A percentile compares a stretch with the other conserved stretches of the same genome.
Evolutionary conservation across 2,113 vertebrate species (phyloP).

Genomic region (Cryptotis parvus): DNA sequence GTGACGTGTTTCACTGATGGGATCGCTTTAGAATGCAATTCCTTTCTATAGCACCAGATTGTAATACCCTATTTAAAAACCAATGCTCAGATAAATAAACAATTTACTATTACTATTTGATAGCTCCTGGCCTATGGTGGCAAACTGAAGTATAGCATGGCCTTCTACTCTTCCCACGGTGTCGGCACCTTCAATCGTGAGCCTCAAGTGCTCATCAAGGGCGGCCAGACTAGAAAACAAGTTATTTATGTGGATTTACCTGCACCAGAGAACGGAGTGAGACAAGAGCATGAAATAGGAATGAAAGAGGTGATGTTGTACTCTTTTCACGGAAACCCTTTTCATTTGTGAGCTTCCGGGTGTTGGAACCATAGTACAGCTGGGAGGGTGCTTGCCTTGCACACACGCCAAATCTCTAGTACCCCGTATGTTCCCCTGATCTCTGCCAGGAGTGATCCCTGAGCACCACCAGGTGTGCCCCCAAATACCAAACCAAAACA

Average conservation of each 20-base stretch:
- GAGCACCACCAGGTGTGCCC: no score
- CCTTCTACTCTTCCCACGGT: conserved; percentile 91
- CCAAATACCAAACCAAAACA: no score
- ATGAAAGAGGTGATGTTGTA: conserved; percentile 92
- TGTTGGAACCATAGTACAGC: neutral
- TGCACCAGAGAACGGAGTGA: conserved; percentile 89
- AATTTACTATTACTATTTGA: conserved; percentile 56
- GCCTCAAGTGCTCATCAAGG: conserved; percentile 95
- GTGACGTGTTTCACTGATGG: neutral
- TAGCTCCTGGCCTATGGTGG: conserved; percentile 95
- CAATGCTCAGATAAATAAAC: conserved; percentile 26
- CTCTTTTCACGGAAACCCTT: no score
- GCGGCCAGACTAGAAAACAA: conserved; percentile 90
- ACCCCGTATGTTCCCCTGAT: no score
- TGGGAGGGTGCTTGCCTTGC: neutral
- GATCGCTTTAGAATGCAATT: neutral
- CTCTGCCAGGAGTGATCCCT: no score
- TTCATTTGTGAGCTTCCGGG: no score
- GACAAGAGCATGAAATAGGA: conserved; percentile 86
- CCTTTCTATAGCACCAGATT: conserved; percentile 54
- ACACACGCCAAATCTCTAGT: no score
- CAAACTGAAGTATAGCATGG: conserved; percentile 89
- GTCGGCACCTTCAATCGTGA: conserved; percentile 92
- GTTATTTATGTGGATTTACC: conserved; percentile 91
- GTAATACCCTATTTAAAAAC: conserved; percentile 22